phyloP scores from a whole-genome alignment of 2,797 vertebrate species.

The Apogon hyalosoma region DNA sequence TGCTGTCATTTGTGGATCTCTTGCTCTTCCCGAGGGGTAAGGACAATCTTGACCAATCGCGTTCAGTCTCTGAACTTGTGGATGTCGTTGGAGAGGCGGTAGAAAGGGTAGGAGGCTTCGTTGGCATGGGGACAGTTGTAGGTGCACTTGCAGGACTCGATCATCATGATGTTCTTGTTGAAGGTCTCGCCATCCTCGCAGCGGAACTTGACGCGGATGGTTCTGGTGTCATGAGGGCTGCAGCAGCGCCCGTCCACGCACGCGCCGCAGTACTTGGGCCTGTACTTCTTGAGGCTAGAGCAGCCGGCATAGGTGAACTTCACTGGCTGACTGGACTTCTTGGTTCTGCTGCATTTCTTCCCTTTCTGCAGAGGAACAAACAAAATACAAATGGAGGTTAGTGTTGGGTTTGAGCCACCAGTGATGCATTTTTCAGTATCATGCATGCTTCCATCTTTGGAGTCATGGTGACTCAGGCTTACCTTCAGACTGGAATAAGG shows the following conservation, averaged over 20 bases:
- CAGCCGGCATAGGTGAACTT: constrained; percentile 94
- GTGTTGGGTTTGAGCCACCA: constrained; percentile 3
- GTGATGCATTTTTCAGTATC: not conserved
- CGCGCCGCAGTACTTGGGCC: constrained; percentile 95
- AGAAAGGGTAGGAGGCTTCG: constrained; percentile 93
- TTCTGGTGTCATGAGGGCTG: constrained; percentile 93
- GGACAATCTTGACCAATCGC: constrained; percentile 41
- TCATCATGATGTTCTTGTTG: constrained; percentile 98
- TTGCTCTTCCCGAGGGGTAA: constrained; percentile 46
- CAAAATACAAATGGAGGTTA: constrained; percentile 37
- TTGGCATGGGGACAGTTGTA: constrained; percentile 92
- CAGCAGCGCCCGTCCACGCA: constrained; percentile 97
- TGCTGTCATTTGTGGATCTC: constrained; percentile 60
- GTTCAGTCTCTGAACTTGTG: constrained; percentile 97
- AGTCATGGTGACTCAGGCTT: constrained; percentile 55
- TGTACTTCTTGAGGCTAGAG: constrained; percentile 94
- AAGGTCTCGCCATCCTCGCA: constrained; percentile 97
- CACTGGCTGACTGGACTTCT: constrained; percentile 88
- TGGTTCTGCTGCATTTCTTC: constrained; percentile 97
- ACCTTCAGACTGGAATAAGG: constrained; percentile 93
- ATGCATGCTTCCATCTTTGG: constrained; percentile 6
- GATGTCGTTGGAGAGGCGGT: constrained; percentile 97
- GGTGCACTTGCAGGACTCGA: constrained; percentile 97
- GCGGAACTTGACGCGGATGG: constrained; percentile 94
- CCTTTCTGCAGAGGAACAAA: constrained; percentile 88